Base-by-base conservation (phyloP, 2,888 invertebrate genomes). In the Nemotelus pantherinus region DNA sequence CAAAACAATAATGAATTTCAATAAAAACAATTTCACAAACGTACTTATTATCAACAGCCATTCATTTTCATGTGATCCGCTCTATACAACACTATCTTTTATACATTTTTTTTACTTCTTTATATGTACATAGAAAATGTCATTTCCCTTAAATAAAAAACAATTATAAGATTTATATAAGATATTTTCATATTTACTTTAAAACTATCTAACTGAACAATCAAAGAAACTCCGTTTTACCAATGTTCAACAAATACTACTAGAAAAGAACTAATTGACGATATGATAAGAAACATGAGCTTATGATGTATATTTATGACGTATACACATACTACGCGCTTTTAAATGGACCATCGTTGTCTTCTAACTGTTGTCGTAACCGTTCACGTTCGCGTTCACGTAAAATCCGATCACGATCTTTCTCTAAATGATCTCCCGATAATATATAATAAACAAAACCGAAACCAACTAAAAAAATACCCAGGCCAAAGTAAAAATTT, bases 401-500 rank as follows among this genome's bases (percentile, higher is more conserved):
- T 43, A 80, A 68, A 6, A 74, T 75, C 48, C 48, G 60, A 70
- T 80, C 77, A n/a, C 79, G 77, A 70, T 80, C 80, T 7, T 74
- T 10, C 39, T 78, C 74, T 39, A 81, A 58, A 71, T 72, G 58
- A 44, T 77, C 53, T 55, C 72, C 67, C 1, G 64, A n/a, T 41
- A 50, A n/a, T 2, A 60, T 10, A 74, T 75, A 77, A 65, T 74
- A 80, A 55, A 74, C 9, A 25, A 75, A 78, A n/a, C 53, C 72
- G 7, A 77, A 5, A 45, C 74, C 44, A 2, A 81, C 71, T 55
- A 80, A 2, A 0, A 78, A 0, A 48, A 79, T 50, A 3, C 82
- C 82, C 2, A 80, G 5, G 6, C 43, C 41, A 50, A 78, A 82
- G 78, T 79, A 82, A 67, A 78, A 80, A 25, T 67, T 74, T 6